Evolutionary conservation across 1,140 invertebrate species (phyloP), one percentile per base, ranked within the genome.

Genomic region (Hycleus phaleratus): DNA sequence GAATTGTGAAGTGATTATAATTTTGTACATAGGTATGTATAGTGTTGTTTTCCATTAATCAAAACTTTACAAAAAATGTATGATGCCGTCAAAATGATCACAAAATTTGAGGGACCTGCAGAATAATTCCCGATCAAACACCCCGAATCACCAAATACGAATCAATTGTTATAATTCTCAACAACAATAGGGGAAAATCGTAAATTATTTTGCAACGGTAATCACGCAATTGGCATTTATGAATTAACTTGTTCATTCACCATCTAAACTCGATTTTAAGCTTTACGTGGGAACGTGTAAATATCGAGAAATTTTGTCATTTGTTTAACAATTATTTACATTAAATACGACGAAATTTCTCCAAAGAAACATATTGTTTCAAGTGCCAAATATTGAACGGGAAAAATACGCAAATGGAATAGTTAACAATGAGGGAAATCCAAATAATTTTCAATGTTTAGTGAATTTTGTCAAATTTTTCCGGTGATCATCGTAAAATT

Each of bases 21-120:
- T 53, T 53, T 53, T 53, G 51, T 53, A 53, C 51, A 53, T 53
- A 53, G 51, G 46, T 53, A 42, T 53, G 51, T 53, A 53, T 53
- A 53, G 51, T 46, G 51, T 53, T 53, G 46, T 53, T 53, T 53
- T 53, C n/a, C 46, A 53, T 45, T 44, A 53, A 53, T 53, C 51
- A 53, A 53, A 53, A 53, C 46, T 32, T 53, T 26, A 53, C 18
- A 46, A 10, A 24, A 26, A 52, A 42, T 26, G 44, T n/a, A 26
- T 26, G 26, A 49, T 38, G 48, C 48, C 51, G 42, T 12, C 43
- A 52, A 46, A 32, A 5, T 32, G 32, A 32, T 32, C 32, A 32
- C 7, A 32, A 32, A 32, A 32, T 32, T 32, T 32, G 32, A 32
- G 32, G 32, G 32, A 32, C 7, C 32, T 4, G 7, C 32, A 3